Conservation (phyloP, 2,888 invertebrate genomes). For the Ormyrus thymus region DNA sequence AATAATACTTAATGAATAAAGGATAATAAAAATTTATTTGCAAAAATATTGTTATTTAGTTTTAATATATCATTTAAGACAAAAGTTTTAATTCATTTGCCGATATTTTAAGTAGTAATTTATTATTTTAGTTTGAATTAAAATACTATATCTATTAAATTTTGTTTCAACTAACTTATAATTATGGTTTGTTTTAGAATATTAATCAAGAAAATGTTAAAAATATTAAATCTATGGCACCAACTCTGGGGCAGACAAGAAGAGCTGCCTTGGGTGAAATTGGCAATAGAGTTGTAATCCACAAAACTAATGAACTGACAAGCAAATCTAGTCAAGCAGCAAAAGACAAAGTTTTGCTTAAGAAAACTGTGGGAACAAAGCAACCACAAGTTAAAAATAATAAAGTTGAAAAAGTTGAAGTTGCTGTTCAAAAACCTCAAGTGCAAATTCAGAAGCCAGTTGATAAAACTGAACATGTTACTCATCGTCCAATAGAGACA, state of each 20-base stretch:
- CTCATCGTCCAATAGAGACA: slow-evolving; percentile 37
- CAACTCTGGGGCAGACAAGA: slow-evolving; percentile 60
- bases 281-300: slow-evolving; percentile 75
- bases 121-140: neutral
- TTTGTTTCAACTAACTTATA: slow-evolving; percentile 17
- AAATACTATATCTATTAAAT: neutral
- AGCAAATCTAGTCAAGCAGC: slow-evolving; percentile 63
- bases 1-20: no score
- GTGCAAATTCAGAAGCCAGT: neutral
- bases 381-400: slow-evolving; percentile 55
- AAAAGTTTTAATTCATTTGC: no score
- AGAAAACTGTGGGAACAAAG: slow-evolving; percentile 58
- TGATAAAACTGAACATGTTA: slow-evolving; percentile 30
- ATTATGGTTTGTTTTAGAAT: slow-evolving; percentile 59
- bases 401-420: slow-evolving; percentile 58
- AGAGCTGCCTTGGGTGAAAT: slow-evolving; percentile 77
- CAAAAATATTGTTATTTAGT: no score
- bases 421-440: slow-evolving; percentile 33
- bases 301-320: slow-evolving; percentile 71
- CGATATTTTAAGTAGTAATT: neutral
- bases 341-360: slow-evolving; percentile 58
- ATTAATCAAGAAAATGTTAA: slow-evolving; percentile 70
- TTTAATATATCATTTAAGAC: no score
- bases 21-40: no score
- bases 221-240: slow-evolving; percentile 62